Evolutionary conservation across 2,888 invertebrate genomes (phyloP).

Genomic region (Bruchidius siliquastri): DNA sequence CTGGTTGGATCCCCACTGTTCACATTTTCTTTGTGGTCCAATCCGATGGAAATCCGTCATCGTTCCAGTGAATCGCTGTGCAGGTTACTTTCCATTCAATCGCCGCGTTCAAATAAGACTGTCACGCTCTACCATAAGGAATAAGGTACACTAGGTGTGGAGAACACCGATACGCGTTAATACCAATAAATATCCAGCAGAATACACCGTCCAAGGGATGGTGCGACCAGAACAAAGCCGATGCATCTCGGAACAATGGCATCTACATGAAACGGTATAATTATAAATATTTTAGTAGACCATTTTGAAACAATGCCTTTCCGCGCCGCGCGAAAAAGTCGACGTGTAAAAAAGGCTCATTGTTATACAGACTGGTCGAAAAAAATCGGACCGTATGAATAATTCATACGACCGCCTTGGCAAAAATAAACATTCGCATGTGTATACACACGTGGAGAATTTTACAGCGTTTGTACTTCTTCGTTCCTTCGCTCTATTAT

Average conservation of each 20-base stretch:
- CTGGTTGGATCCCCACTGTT: no score
- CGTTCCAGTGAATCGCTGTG: no score
- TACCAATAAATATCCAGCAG: not conserved
- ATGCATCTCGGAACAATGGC: slow-evolving; percentile 19
- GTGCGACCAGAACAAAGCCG: not conserved
- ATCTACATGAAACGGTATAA: slow-evolving; percentile 21
- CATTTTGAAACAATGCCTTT: slow-evolving; percentile 32
- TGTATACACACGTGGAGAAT: slow-evolving; percentile 11
- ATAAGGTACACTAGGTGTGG: not conserved
- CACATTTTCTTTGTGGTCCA: no score
- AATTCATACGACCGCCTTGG: slow-evolving; percentile 28
- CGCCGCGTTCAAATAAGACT: not conserved
- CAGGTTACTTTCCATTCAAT: no score
- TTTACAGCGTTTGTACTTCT: not conserved
- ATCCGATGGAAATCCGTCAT: no score
- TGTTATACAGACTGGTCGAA: slow-evolving; percentile 32
- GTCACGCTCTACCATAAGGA: not conserved
- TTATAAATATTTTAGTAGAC: slow-evolving; percentile 27
- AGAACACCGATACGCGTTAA: not conserved
- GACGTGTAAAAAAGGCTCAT: slow-evolving; percentile 29
- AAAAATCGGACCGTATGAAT: slow-evolving; percentile 26
- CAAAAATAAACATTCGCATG: slow-evolving; percentile 17
- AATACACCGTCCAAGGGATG: not conserved
- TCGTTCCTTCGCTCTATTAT: not conserved
- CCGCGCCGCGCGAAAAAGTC: slow-evolving; percentile 23